Percentiles rank a stretch among this genome's conserved stretches.
phyloP scores from a whole-genome alignment of 1,140 invertebrate species.

The Bombus breviceps region DNA sequence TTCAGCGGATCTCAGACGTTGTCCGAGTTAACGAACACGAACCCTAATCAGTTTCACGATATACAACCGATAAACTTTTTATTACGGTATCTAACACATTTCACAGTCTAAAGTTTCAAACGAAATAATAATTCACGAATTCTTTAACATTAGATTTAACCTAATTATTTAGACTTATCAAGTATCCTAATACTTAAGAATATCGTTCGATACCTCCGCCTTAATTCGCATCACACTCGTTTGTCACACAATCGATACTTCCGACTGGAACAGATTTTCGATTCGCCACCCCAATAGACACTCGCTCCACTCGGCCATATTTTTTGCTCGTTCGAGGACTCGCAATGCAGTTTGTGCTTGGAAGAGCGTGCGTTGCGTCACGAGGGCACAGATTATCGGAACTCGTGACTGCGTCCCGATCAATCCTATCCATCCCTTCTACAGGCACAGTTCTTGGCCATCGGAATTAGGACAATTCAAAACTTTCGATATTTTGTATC shows the following conservation, averaged over 20 bases:
- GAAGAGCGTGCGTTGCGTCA: background rate
- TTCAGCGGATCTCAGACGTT: too few relatives aligned
- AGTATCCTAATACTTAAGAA: background rate
- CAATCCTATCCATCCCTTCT: background rate
- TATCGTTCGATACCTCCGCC: background rate
- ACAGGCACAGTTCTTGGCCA: background rate
- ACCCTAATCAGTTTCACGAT: too few relatives aligned
- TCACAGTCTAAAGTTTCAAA: too few relatives aligned
- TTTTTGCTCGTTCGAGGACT: background rate
- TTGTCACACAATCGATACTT: background rate
- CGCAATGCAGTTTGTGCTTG: background rate
- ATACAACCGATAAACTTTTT: too few relatives aligned
- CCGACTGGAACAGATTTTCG: background rate
- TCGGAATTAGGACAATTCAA: background rate
- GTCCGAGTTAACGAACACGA: too few relatives aligned
- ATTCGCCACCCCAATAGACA: background rate
- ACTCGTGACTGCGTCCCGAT: background rate
- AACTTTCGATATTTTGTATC: background rate
- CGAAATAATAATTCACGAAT: too few relatives aligned
- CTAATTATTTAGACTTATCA: background rate
- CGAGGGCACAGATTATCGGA: background rate
- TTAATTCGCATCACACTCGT: background rate
- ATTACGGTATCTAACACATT: too few relatives aligned
- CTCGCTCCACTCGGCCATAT: background rate
- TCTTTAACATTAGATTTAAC: too few relatives aligned